Evolutionary conservation across 2,888 invertebrate genomes (phyloP).

Genomic region (Nasonia oneida): DNA sequence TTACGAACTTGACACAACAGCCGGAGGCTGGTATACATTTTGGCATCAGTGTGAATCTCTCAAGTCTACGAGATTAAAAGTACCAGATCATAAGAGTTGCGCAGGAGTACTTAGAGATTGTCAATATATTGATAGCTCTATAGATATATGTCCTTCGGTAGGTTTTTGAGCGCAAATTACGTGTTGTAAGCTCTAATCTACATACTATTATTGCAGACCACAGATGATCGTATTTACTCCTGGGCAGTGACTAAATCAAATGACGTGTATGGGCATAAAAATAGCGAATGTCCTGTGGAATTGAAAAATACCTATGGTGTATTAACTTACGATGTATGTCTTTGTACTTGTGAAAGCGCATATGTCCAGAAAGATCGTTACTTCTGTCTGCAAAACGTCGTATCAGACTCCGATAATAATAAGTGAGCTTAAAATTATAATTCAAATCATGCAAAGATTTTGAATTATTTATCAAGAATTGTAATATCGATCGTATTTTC

Average conservation of each 20-base stretch:
- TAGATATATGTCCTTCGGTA: neutral
- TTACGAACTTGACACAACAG: slow-evolving; percentile 25
- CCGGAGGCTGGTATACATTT: neutral
- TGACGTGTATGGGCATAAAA: neutral
- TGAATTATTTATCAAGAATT: neutral
- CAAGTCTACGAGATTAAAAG: neutral
- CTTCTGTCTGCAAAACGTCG: neutral
- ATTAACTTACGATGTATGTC: neutral
- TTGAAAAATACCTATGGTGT: neutral
- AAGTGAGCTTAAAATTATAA: neutral
- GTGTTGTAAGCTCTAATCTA: too few species aligned
- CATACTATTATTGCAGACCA: neutral
- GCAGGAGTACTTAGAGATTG: neutral
- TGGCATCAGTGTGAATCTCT: neutral
- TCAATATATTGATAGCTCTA: neutral
- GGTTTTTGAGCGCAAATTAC: neutral
- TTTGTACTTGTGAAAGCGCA: slow-evolving; percentile 7
- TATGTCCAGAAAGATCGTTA: neutral
- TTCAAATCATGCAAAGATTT: neutral
- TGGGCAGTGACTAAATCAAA: neutral
- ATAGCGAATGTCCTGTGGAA: neutral
- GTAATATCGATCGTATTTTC: neutral
- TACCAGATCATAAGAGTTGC: neutral
- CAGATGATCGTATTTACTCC: neutral
- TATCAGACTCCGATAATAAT: neutral